Conservation (phyloP, 2,113 vertebrate species). For the Sturnus vulgaris region DNA sequence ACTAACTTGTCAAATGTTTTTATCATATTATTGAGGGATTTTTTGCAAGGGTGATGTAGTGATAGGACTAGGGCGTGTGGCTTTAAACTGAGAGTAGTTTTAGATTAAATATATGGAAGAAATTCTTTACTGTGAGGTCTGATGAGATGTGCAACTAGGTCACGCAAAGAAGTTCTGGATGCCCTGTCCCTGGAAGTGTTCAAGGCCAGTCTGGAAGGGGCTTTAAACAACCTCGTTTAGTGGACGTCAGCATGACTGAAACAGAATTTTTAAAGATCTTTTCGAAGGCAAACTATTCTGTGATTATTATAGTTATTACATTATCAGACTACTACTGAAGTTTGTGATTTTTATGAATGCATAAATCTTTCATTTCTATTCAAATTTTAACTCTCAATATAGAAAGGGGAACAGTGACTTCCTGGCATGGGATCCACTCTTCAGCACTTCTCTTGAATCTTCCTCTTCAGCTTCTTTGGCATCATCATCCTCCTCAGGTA, state of each 20-base stretch:
- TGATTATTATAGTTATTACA: not conserved
- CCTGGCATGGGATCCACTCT: slow-evolving; percentile 88
- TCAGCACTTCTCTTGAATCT: slow-evolving; percentile 77
- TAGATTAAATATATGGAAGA: not conserved
- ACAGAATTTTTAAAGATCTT: not conserved
- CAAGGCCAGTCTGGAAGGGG: not conserved
- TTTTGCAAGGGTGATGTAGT: not conserved
- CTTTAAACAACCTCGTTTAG: not conserved
- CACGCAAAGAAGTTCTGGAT: not conserved
- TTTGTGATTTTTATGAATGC: not conserved
- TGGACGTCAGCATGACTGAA: not conserved
- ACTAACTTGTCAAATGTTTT: not conserved
- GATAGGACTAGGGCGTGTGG: not conserved
- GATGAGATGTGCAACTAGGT: not conserved
- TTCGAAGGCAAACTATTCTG: not conserved
- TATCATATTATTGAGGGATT: not conserved
- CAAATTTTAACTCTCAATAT: not conserved
- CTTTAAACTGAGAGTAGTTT: not conserved
- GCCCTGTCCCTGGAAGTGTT: not conserved
- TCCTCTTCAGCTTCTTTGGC: slow-evolving; percentile 74
- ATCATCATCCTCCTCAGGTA: slow-evolving; percentile 83
- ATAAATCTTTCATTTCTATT: not conserved
- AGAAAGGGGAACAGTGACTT: slow-evolving; percentile 88
- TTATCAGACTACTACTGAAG: not conserved
- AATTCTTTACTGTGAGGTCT: not conserved